Conservation (phyloP, 2,113 vertebrate genomes). For the Stegostoma tigrinum region DNA sequence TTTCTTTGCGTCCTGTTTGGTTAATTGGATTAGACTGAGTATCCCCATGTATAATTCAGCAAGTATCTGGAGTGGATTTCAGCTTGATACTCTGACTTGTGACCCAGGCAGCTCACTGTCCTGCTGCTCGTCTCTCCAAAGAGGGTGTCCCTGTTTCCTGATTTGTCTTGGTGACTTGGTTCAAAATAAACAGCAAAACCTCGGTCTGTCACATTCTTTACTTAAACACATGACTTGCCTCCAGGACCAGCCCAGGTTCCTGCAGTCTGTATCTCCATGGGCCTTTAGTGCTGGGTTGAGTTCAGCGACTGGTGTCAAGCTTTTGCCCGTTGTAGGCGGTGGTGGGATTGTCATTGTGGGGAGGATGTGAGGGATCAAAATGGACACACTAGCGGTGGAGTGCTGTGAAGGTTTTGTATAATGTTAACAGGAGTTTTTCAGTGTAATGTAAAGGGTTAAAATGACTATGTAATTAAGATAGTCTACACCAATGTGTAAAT, state of each 20-base stretch:
- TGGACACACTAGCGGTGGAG: background rate
- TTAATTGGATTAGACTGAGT: conserved; percentile 22
- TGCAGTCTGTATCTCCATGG: no score
- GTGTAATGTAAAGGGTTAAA: no score
- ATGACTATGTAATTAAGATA: no score
- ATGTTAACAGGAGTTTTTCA: no score
- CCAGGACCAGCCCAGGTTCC: background rate
- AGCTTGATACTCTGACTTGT: background rate
- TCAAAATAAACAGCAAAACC: background rate
- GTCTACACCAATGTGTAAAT: no score
- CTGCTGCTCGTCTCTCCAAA: background rate
- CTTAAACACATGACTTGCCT: background rate
- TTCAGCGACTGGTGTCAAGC: background rate
- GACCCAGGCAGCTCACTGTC: background rate
- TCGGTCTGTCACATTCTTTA: background rate
- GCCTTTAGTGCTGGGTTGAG: background rate
- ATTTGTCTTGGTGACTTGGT: background rate
- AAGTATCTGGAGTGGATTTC: background rate
- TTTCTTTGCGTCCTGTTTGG: background rate
- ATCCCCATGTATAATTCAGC: conserved; percentile 15
- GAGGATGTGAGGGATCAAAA: background rate
- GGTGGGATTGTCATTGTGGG: background rate
- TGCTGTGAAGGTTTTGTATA: background rate
- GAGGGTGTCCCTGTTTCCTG: background rate
- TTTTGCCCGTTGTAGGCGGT: background rate